A percentile compares a stretch with the other conserved stretches of the same genome.
phyloP scores from a whole-genome alignment of 2,113 vertebrate species.

The Empidonax traillii region DNA sequence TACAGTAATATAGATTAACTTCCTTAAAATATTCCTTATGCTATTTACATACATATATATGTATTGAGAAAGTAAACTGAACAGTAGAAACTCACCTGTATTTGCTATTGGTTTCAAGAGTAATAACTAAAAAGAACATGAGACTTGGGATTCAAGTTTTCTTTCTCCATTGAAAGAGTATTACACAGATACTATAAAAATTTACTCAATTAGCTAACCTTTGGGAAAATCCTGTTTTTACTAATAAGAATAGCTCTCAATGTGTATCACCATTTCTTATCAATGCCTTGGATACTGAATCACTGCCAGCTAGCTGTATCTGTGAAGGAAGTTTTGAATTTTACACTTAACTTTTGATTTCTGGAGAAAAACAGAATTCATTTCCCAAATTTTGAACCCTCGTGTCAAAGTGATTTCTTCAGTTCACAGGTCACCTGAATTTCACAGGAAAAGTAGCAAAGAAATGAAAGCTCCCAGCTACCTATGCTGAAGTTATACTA shows the following conservation, averaged over 20 bases:
- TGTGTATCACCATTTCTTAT: background rate
- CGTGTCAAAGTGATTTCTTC: background rate
- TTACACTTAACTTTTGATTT: background rate
- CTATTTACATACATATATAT: too few species aligned
- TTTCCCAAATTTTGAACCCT: background rate
- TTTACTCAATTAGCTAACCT: background rate
- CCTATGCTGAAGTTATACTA: background rate
- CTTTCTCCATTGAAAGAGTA: background rate
- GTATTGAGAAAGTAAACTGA: background rate
- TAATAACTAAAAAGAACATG: background rate
- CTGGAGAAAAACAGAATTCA: background rate
- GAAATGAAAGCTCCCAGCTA: background rate
- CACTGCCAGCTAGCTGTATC: background rate
- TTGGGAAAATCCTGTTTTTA: background rate
- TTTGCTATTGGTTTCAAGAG: background rate
- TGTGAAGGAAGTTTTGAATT: background rate
- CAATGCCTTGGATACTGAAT: fast-evolving
- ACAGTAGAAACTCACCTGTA: background rate
- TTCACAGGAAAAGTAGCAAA: background rate
- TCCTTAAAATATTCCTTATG: background rate
- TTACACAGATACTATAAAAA: background rate
- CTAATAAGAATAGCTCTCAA: background rate
- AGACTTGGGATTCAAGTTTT: background rate
- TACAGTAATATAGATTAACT: background rate
- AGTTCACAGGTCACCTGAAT: background rate